Base-by-base conservation (phyloP, 2,888 invertebrate genomes). In the Drosophila anomalata region DNA sequence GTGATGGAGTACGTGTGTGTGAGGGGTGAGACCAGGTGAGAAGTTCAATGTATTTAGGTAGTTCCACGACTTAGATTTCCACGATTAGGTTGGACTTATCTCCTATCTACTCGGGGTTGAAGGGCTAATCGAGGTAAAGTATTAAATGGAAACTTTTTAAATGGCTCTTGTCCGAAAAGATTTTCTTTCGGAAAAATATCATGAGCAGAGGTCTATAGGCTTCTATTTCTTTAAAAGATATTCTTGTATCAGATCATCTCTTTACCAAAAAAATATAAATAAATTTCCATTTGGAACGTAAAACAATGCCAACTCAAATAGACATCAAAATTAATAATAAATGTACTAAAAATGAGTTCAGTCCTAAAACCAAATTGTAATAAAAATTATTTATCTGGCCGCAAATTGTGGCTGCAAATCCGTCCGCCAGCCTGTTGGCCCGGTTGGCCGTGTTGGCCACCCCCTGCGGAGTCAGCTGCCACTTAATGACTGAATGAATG, bases 31-130 rank as follows among this genome's bases (percentile, higher is more conserved):
- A 52, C 63, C 63, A 46, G 66, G 36, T 53, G 66, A 54, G 51
- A 61, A 66, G 79, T 65, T 65, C 66, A 65, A 53, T 46, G 14
- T 44, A 62, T 62, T 66, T 48, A 61, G 11, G 76, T 81, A 76
- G 87, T 87, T 87, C 81, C 81, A 85, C 87, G 76, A 84, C 85
- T n/a, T n/a, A n/a, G n/a, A n/a, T n/a, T n/a, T n/a, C n/a, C n/a
- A n/a, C n/a, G n/a, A 78, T 84, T 84, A 73, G 79, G 65, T 67
- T 58, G 67, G 77, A 70, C 66, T 63, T 53, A 63, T 63, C 33
- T 36, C 24, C 77, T 72, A 75, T 29, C 29, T 29, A 2, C 77
- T 75, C 72, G 63, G 36, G 44, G 36, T 39, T 62, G 14, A 44
- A 24, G 1, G 51, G 57, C 58, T 44, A 55, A 60, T 58, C 59